phyloP scores from a whole-genome alignment of 2,113 vertebrate species.

The Zosterops hypoxanthus region DNA sequence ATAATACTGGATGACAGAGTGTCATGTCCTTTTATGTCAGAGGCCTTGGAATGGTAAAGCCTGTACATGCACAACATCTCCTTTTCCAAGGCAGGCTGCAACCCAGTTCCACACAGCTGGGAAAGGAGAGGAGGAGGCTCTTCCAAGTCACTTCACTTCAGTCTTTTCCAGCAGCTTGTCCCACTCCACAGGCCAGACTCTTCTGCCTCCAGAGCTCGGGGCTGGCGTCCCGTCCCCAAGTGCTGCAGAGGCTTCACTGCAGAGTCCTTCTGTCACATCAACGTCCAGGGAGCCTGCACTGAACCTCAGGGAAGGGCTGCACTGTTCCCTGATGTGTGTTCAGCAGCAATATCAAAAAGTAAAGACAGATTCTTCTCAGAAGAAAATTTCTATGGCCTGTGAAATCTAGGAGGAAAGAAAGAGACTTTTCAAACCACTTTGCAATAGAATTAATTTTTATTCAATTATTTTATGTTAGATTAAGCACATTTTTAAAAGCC shows the following conservation, averaged over 20 bases:
- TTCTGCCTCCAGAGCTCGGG: conserved; percentile 28
- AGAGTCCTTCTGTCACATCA: conserved; percentile 43
- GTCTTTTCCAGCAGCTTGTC: conserved; percentile 40
- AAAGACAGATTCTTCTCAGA: conserved; percentile 95
- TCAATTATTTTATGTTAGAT: background rate
- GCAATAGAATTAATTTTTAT: background rate
- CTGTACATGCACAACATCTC: conserved; percentile 84
- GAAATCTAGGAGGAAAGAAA: conserved; percentile 82
- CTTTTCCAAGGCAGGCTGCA: conserved; percentile 66
- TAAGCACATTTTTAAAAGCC: background rate
- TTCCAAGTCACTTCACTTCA: conserved; percentile 54
- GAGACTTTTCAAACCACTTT: background rate
- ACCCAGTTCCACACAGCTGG: conserved; percentile 72
- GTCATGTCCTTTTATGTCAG: conserved; percentile 52
- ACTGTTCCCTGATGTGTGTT: conserved; percentile 71
- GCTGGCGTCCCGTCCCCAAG: background rate
- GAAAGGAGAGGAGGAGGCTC: conserved; percentile 68
- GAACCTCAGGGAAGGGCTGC: conserved; percentile 67
- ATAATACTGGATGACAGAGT: conserved; percentile 72
- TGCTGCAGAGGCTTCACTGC: conserved; percentile 46
- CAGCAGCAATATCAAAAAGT: conserved; percentile 83
- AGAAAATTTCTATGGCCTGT: conserved; percentile 98
- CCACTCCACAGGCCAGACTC: conserved; percentile 26
- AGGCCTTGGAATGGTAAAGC: conserved; percentile 80
- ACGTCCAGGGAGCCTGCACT: conserved; percentile 56